phyloP scores from a whole-genome alignment of 2,797 vertebrate species.

The Novumbra hubbsi region DNA sequence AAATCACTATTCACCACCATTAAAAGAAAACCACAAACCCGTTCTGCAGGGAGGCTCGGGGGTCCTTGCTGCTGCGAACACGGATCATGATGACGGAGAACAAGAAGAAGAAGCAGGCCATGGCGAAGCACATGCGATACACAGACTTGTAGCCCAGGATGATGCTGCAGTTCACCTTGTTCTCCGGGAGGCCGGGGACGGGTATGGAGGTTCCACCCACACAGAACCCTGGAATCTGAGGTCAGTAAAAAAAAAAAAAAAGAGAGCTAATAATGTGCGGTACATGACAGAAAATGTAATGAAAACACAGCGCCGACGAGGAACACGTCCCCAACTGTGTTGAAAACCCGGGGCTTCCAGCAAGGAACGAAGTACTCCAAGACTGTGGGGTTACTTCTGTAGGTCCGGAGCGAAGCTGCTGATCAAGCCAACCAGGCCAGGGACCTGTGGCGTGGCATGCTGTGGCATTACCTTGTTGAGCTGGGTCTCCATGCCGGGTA shows the following conservation, averaged over 20 bases:
- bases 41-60: slow-evolving; percentile 81
- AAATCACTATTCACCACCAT: not conserved
- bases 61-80: slow-evolving; percentile 88
- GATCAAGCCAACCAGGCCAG: not conserved
- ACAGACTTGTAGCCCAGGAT: slow-evolving; percentile 89
- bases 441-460: not conserved
- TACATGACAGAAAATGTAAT: not conserved
- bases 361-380: not conserved
- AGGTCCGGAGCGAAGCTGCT: not conserved
- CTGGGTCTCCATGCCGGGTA: slow-evolving; percentile 87
- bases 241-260: not conserved
- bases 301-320: not conserved
- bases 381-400: not conserved
- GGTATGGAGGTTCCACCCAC: slow-evolving; percentile 49
- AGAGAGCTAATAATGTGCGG: not conserved
- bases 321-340: not conserved
- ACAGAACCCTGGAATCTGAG: slow-evolving; percentile 89
- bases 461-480: slow-evolving; percentile 79
- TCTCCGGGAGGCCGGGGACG: slow-evolving; percentile 49
- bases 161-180: slow-evolving; percentile 77
- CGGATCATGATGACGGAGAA: slow-evolving; percentile 84
- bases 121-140: slow-evolving; percentile 90
- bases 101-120: slow-evolving; percentile 88
- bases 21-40: slow-evolving; percentile 69
- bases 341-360: not conserved